Base-by-base conservation (phyloP, 2,888 invertebrate species). In the Chymomyza fuscimana region DNA sequence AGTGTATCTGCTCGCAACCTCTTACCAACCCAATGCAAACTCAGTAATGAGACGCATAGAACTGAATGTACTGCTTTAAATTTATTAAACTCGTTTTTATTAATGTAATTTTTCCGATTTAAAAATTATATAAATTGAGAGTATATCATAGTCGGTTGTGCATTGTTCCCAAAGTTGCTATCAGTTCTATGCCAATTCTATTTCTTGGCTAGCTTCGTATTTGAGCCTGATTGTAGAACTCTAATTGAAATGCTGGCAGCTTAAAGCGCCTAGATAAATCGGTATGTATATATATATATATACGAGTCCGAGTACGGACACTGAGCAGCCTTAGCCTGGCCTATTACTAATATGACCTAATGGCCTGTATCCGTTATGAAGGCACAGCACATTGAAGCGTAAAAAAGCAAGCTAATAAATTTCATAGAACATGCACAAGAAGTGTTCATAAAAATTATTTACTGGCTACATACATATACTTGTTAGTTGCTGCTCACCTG, bases 221-320 rank as follows among this genome's bases (percentile, higher is more conserved):
- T 51, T 61, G 32, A 46, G 68, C 52, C 61, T 50, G 25, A 52
- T 62, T 59, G 50, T 62, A 22, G 46, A 15, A 59, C 36, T 81
- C 81, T 83, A 88, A 83, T 87, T 83, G 83, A 83, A 83, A 83
- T 77, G 67, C 16, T n/a, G 36, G 46, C 5, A 54, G 32, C 40
- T 29, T 36, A 54, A 16, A 72, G 63, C 70, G 69, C 70, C 60
- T 68, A 68, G 32, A 32, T 73, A 69, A 56, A 51, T 52, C 63
- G 52, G 51, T 63, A 54, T 52, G 32, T 63, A 63, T 12, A 40
- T 65, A 36, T 61, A 16, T 46, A 15, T 51, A n/a, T 59, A 67
- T 25, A 29, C 64, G 25, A 63, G 54, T 46, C 15, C 1, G 51
- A 29, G 65, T 40, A 16, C 61, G 50, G 61, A 56, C 22, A 4